Evolutionary conservation across 2,888 invertebrate species (phyloP), one percentile per base, ranked within the genome.

Genomic region (Oxyscelio sp.): DNA sequence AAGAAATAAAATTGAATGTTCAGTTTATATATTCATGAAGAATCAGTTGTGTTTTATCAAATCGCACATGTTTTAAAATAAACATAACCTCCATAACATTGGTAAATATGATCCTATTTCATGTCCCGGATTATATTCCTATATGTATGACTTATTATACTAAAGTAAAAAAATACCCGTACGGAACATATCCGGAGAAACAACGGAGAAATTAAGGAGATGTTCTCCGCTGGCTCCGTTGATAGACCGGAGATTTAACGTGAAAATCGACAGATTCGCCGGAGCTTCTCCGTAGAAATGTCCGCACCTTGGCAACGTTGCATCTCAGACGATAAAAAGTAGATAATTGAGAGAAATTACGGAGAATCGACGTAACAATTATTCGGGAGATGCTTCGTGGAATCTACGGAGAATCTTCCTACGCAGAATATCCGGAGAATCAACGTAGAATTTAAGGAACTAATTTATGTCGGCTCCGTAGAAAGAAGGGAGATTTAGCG

Each of bases 161-260:
- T n/a, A n/a, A n/a, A n/a, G n/a, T n/a, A n/a, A n/a, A n/a, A n/a
- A 34, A 34, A 34, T 34, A 34, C 11, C 34, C 34, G 11, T 34
- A 34, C 11, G 34, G 34, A 34, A 34, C 58, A 58, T 21, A 58
- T 13, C 38, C 38, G 38, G 58, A 58, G 58, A 58, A 58, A 38
- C 58, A 21, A 58, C 19, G 58, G 3, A 58, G 58, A 58, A 58
- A 38, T 58, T 38, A 58, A 13, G 38, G 21, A 58, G 11, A 40
- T 40, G 4, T 58, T 58, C 38, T 58, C 58, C 58, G 13, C 34
- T 58, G 38, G 31, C 40, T 58, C 13, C 58, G 21, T 58, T 58
- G 58, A 58, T 58, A 40, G 1, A 21, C 9, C 58, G 38, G 38
- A 58, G 58, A 58, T 38, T 58, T 58, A 58, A 38, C 8, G 27